A percentile compares a stretch with the other conserved stretches of the same genome.
Evolutionary conservation across 2,113 vertebrate genomes (phyloP).

Genomic region (Casuarius casuarius): DNA sequence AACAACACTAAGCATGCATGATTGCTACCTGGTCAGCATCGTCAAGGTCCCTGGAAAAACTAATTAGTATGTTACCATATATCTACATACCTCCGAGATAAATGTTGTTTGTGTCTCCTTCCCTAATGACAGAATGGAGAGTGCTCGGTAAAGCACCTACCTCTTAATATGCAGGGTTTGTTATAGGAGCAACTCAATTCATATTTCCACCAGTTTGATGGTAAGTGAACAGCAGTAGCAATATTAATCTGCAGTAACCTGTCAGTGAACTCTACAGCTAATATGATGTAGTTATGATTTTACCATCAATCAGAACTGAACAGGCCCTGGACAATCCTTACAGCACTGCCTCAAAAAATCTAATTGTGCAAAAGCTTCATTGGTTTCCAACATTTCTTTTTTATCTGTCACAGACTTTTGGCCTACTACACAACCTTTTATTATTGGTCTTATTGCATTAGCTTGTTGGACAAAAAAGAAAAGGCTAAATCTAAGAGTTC

Average conservation of each 20-base stretch:
- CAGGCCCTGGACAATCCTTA: slow-evolving; percentile 90
- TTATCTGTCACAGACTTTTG: slow-evolving; percentile 86
- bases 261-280: slow-evolving; percentile 95
- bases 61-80: slow-evolving; percentile 56
- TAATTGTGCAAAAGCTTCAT: slow-evolving; percentile 98
- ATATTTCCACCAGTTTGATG: slow-evolving; percentile 83
- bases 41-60: slow-evolving; percentile 39
- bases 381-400: slow-evolving; percentile 94
- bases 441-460: slow-evolving; percentile 90
- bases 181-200: slow-evolving; percentile 81
- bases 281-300: slow-evolving; percentile 98
- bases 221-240: slow-evolving; percentile 91
- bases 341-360: slow-evolving; percentile 92
- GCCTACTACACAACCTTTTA: slow-evolving; percentile 87
- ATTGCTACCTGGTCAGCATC: slow-evolving; percentile 45
- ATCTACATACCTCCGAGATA: slow-evolving; percentile 69
- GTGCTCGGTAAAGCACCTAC: slow-evolving; percentile 69
- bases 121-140: slow-evolving; percentile 60
- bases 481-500: slow-evolving; percentile 81
- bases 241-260: slow-evolving; percentile 94
- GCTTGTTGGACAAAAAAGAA: slow-evolving; percentile 84
- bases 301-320: slow-evolving; percentile 94
- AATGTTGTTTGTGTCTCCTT: slow-evolving; percentile 74
- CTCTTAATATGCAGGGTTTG: slow-evolving; percentile 83
- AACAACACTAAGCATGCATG: slow-evolving; percentile 10